Base-by-base conservation (phyloP, 2,888 invertebrate species). In the Lithosia quadra region DNA sequence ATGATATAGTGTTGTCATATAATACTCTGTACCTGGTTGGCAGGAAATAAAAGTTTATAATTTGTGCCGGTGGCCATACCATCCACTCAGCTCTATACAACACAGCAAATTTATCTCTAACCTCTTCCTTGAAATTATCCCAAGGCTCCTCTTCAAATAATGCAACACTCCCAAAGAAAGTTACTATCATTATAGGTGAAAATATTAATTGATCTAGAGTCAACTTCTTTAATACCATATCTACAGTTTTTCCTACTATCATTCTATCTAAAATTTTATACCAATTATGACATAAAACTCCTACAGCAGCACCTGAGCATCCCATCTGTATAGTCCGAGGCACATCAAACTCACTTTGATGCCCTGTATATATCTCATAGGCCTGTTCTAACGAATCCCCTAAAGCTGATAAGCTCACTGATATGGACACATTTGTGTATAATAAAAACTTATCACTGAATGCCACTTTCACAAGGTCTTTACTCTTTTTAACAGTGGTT, bases 1-100 rank as follows among this genome's bases (percentile, higher is more conserved):
- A 95, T 36, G 98, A 98, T 87, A 99, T 97, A 0, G 96, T 96
- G 87, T 98, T 99, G 87, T 98, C 98, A 90, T 98, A 99, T 34
- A 99, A 94, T 43, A 99, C 98, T 84, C 99, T 96, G 90, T 96
- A 99, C 82, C 96, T 96, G 11, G 97, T 96, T 3, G 99, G 98
- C 79, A 99, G 90, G 86, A 97, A 96, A 88, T 97, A 98, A 91
- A 99, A 99, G 91, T 99, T 99, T 33, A 99, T 95, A 57, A 98
- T 93, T 91, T 99, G 99, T 0, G 99, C 99, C 0, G 98, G 98
- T 0, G 99, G 99, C 99, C 99, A 99, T 9, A 99, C 96, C 74
- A 98, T 92, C 98, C 98, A 99, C 88, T 99, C 99, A 0, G 98
- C 98, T 22, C 96, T 92, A 86, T 98, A 99, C 36, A 99, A 91